These are phyloP conservation scores for Serilophus lunatus DNA, from an alignment of 2,113 vertebrate species.

Conservation along the genomic window DNA sequence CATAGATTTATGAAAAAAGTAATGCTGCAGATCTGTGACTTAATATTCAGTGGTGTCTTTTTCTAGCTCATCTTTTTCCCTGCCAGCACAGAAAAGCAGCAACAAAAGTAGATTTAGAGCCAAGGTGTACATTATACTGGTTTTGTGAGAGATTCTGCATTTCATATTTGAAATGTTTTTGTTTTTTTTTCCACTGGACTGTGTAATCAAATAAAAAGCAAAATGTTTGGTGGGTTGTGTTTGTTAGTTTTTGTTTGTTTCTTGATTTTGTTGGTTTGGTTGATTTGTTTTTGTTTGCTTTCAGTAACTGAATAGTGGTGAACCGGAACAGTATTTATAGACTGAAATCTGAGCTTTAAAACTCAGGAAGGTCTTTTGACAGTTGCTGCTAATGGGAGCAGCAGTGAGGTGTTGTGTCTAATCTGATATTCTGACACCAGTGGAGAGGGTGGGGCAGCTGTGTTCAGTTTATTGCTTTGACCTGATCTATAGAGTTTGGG, in stretches of 20 bases:
- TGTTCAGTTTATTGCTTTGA: not conserved
- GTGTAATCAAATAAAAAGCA: not conserved
- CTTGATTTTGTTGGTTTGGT: not conserved
- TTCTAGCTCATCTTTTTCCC: not conserved
- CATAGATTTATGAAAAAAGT: not conserved
- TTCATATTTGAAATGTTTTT: not conserved
- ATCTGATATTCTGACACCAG: accelerated
- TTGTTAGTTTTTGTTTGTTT: not conserved
- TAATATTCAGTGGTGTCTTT: not conserved
- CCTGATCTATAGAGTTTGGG: not conserved
- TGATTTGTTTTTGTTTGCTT: not conserved
- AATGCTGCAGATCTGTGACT: not conserved
- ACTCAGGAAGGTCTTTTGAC: not conserved
- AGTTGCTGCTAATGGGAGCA: not conserved
- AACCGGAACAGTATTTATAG: not conserved
- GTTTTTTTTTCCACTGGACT: not conserved
- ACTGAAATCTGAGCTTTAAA: not conserved
- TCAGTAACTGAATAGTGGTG: not conserved
- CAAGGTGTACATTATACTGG: not conserved
- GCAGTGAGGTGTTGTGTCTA: too few species aligned
- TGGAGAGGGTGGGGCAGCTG: not conserved
- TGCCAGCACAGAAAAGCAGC: not conserved
- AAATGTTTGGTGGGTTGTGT: not conserved
- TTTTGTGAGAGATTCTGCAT: not conserved
- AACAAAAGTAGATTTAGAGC: not conserved